Conservation (phyloP, 1,140 invertebrate species). For the Hypsibius dujardini region DNA sequence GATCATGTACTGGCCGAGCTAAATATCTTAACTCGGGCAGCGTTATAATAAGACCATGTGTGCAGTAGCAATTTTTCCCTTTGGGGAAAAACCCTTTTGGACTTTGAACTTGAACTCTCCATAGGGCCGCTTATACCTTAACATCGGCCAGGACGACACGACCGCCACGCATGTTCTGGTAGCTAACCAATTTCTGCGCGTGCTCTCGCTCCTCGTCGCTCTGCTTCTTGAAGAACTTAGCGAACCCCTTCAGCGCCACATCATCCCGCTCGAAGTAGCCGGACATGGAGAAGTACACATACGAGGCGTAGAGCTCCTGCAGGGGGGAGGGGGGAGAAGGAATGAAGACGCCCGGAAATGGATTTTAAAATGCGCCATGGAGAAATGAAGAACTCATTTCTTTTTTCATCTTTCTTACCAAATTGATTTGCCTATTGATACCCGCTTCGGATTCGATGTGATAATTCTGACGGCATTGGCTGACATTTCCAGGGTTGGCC, state of each 20-base stretch:
- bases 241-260: slow-evolving; percentile 43
- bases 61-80: too few species aligned
- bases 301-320: slow-evolving; percentile 61
- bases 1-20: too few species aligned
- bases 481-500: slow-evolving; percentile 17
- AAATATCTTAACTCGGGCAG: too few species aligned
- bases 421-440: background rate
- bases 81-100: too few species aligned
- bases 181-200: slow-evolving; percentile 46
- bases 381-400: too few species aligned
- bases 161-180: slow-evolving; percentile 43
- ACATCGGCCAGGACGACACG: slow-evolving; percentile 35
- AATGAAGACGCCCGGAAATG: too few species aligned
- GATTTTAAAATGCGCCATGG: too few species aligned
- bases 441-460: slow-evolving; percentile 51
- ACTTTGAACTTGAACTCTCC: too few species aligned
- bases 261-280: slow-evolving; percentile 48
- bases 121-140: background rate
- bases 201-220: slow-evolving; percentile 47
- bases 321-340: too few species aligned
- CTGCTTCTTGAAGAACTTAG: slow-evolving; percentile 41
- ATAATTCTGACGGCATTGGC: slow-evolving; percentile 51
- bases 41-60: too few species aligned
- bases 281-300: slow-evolving; percentile 67
- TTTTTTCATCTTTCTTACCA: too few species aligned